A percentile compares a stretch with the other conserved stretches of the same genome.
Evolutionary conservation across 2,888 invertebrate genomes (phyloP).

Genomic region (Nemotelus pantherinus): DNA sequence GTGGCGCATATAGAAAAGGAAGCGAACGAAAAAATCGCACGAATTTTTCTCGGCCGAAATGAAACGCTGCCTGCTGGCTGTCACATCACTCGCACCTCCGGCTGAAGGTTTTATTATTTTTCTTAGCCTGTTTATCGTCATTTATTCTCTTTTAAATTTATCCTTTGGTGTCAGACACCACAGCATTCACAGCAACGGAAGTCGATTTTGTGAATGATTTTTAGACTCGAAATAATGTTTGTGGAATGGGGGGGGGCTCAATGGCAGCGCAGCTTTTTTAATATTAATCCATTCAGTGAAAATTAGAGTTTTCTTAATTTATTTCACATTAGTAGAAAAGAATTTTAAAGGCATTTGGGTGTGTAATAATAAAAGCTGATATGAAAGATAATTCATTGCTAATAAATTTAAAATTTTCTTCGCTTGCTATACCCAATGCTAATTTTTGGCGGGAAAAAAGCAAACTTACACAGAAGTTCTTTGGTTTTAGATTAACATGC

Average conservation of each 20-base stretch:
- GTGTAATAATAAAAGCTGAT: no score
- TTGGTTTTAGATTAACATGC: no score
- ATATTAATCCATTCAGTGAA: no score
- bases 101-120: slow-evolving; percentile 27
- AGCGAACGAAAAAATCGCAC: slow-evolving; percentile 18
- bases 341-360: no score
- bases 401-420: no score
- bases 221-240: not conserved
- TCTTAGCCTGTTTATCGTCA: slow-evolving; percentile 38
- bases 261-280: no score
- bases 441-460: no score
- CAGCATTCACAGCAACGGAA: not conserved
- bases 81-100: not conserved
- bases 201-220: not conserved
- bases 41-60: slow-evolving; percentile 4
- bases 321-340: no score
- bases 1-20: slow-evolving; percentile 2
- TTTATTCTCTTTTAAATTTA: slow-evolving; percentile 23
- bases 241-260: not conserved
- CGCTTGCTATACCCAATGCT: no score
- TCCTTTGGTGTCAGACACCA: slow-evolving; percentile 18
- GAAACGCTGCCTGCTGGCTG: not conserved
- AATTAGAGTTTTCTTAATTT: no score
- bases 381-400: no score
- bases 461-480: no score